phyloP scores from a whole-genome alignment of 2,113 vertebrate species.

The Genyomyrus donnyi region DNA sequence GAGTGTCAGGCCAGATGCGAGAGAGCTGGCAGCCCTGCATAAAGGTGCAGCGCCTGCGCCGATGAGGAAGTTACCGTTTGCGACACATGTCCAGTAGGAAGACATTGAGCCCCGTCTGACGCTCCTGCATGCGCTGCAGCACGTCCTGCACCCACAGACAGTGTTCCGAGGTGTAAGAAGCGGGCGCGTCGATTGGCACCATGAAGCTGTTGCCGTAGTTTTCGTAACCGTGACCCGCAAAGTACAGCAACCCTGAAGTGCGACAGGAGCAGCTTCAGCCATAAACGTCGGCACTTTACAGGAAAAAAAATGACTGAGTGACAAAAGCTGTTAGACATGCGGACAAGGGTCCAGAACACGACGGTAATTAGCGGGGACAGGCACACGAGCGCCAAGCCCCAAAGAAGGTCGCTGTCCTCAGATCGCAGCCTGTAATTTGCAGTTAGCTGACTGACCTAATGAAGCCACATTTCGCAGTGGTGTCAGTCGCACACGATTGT shows the following conservation, averaged over 20 bases:
- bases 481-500: neutral
- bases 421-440: neutral
- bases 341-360: neutral
- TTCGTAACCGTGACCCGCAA: constrained; percentile 76
- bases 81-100: constrained; percentile 84
- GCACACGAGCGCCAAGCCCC: neutral
- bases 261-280: neutral
- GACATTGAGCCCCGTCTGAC: constrained; percentile 70
- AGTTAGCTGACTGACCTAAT: neutral
- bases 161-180: constrained; percentile 66
- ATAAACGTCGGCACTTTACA: neutral
- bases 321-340: neutral
- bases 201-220: constrained; percentile 85
- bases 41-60: neutral
- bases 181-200: constrained; percentile 73
- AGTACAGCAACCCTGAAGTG: constrained; percentile 72
- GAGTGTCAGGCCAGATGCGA: too few species aligned
- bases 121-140: constrained; percentile 72
- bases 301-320: neutral
- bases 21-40: neutral
- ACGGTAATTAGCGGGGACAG: neutral
- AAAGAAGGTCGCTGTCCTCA: neutral
- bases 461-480: neutral
- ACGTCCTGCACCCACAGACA: constrained; percentile 75
- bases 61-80: constrained; percentile 58